Base-by-base conservation (phyloP, 2,888 invertebrate species). In the Geotrupes spiniger region DNA sequence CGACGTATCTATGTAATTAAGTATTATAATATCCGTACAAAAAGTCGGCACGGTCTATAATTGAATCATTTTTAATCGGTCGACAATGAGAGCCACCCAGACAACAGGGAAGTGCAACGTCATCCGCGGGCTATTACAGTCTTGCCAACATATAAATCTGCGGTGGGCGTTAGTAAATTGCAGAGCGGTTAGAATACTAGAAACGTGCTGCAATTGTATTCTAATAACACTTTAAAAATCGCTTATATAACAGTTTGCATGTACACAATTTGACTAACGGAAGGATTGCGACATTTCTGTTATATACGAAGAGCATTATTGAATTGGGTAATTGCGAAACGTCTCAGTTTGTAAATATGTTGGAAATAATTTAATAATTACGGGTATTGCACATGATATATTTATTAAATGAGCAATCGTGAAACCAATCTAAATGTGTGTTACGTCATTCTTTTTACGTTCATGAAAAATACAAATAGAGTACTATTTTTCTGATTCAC, bases 1-100 rank as follows among this genome's bases (percentile, higher is more conserved):
- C 37, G 26, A 15, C 16, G 31, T n/a, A 25, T 26, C 36, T 40
- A 31, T 33, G 39, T 46, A 57, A 52, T 57, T 57, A 53, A 49
- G 42, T 31, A 54, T 51, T 53, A 41, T 42, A 37, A 15, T 45
- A 45, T 36, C 29, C 36, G 37, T 41, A 37, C 42, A 56, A 46
- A 49, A 55, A 51, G 52, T 43, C 43, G 54, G 46, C 36, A 42
- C 45, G 39, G 47, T 48, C 52, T 55, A 44, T 55, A 56, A 59
- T 60, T 56, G 58, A 50, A 50, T 42, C 36, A 60, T 58, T 58
- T 57, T 58, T 56, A 57, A 52, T 54, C 36, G 51, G 11, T 39
- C 36, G 42, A 51, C 51, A 51, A 51, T 51, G 36, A 47, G 47
- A 43, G 43, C 48, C 48, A 42, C 46, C 40, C 42, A 50, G 50